phyloP scores from a whole-genome alignment of 1,140 invertebrate genomes.

The Latrodectus geometricus region DNA sequence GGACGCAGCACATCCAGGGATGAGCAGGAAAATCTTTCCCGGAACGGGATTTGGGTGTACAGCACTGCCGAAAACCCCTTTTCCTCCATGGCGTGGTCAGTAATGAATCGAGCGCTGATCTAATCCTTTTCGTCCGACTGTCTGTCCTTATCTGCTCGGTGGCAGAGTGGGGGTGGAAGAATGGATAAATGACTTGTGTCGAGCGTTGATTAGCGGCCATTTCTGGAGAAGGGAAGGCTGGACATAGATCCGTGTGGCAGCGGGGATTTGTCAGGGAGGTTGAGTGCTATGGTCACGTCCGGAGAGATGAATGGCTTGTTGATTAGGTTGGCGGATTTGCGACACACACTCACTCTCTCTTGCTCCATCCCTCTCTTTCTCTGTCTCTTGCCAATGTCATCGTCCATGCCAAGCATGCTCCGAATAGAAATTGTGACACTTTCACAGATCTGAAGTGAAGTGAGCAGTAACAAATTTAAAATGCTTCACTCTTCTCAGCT shows the following conservation, averaged over 20 bases:
- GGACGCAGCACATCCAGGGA: not conserved
- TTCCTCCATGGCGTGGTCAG: conserved; percentile 21
- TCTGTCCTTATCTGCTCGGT: conserved; percentile 2
- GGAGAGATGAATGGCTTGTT: conserved; percentile 57
- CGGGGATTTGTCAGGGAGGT: conserved; percentile 48
- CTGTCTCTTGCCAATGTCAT: not conserved
- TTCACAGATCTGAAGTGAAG: not conserved
- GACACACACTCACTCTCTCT: conserved; percentile 1
- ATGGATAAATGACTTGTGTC: conserved; percentile 52
- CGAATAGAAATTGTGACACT: not conserved
- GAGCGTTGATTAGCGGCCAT: conserved; percentile 56
- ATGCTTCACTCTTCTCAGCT: not conserved
- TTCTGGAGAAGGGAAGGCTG: conserved; percentile 25
- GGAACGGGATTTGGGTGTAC: not conserved
- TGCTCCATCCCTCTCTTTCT: not conserved
- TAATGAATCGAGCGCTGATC: conserved; percentile 44
- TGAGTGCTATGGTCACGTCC: conserved; percentile 12
- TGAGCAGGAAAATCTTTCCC: not conserved
- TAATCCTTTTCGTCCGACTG: conserved; percentile 30
- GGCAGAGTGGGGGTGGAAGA: not conserved
- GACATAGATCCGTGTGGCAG: conserved; percentile 35
- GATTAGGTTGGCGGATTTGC: conserved; percentile 55
- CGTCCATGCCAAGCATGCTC: conserved; percentile 3
- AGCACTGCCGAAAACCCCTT: not conserved
- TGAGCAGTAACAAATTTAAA: not conserved